Evolutionary conservation across 2,113 vertebrate species (phyloP).

Genomic region (Plecotus auritus): DNA sequence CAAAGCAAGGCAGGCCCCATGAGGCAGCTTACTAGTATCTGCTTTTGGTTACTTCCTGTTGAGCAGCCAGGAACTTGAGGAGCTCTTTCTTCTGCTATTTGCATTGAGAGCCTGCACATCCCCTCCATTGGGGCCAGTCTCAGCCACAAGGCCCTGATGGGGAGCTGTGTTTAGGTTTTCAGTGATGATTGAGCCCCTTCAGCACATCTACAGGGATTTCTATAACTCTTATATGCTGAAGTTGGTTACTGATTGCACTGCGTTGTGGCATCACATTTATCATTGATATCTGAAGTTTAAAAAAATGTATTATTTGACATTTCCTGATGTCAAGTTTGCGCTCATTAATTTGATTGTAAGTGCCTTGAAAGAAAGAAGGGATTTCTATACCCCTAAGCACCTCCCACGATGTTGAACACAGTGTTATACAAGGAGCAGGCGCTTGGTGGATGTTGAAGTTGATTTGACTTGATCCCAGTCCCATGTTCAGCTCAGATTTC

Average conservation of each 20-base stretch:
- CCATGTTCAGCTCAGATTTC: not conserved
- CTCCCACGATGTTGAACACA: not conserved
- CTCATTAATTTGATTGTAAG: not conserved
- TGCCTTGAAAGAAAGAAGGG: not conserved
- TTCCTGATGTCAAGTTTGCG: not conserved
- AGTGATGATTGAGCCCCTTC: not conserved
- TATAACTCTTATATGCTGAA: not conserved
- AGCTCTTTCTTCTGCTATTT: not conserved
- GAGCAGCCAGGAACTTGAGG: not conserved
- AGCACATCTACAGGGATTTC: not conserved
- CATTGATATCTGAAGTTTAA: not conserved
- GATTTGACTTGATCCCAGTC: not conserved
- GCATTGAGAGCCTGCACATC: not conserved
- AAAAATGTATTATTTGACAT: not conserved
- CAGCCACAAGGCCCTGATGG: not conserved
- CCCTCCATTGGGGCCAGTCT: not conserved
- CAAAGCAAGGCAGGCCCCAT: not conserved
- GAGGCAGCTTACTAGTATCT: not conserved
- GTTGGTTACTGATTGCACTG: not conserved
- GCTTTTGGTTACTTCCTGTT: not conserved
- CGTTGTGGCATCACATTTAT: not conserved
- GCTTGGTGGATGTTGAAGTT: not conserved
- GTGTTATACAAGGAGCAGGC: not conserved
- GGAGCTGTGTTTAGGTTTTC: not conserved
- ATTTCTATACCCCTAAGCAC: not conserved